Evolutionary conservation across 2,113 vertebrate genomes (phyloP), one percentile per base, ranked within the genome.

Genomic region (Tachysurus fulvidraco): DNA sequence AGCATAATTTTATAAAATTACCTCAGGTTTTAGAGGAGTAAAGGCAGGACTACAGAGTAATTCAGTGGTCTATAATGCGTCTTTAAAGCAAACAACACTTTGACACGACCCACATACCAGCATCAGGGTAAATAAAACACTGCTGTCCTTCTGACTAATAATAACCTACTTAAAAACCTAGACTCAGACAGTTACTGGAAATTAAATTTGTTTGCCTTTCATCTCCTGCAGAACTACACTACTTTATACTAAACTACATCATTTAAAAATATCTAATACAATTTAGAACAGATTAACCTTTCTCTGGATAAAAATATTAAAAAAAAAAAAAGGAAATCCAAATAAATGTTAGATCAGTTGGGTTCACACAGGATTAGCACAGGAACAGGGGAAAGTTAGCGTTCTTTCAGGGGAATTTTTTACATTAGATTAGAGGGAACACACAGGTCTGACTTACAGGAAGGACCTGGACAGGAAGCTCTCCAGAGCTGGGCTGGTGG

Each of bases 401-500:
- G 25, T n/a, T 57, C 6, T 69, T 86, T 82, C 67, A 81, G 76
- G 64, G 50, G 62, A 84, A 17, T n/a, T 23, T 84, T 86, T 23
- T 36, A 41, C 8, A 10, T 62, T n/a, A 25, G 25, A 57, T 89
- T 88, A 83, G 19, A 13, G 65, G 14, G 64, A 55, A 87, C 89
- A 84, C 87, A 92, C 83, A 85, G 69, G 25, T 86, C 91, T 91
- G 87, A 92, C 91, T 92, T 92, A 92, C 90, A 89, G 85, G 65
- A 91, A 90, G 88, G 94, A 93, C 54, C 90, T 94, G 83, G 93
- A 94, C 25, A 95, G 93, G 89, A 95, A 88, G 88, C 90, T 94
- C 92, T 94, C 93, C 94, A 96, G 92, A 92, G 92, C 94, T 25
- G 94, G 93, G 13, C 91, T 92, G 91, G 91, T 92, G 64, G 94